Evolutionary conservation across 2,888 invertebrate genomes (phyloP).

Genomic region (Athalia cordata): DNA sequence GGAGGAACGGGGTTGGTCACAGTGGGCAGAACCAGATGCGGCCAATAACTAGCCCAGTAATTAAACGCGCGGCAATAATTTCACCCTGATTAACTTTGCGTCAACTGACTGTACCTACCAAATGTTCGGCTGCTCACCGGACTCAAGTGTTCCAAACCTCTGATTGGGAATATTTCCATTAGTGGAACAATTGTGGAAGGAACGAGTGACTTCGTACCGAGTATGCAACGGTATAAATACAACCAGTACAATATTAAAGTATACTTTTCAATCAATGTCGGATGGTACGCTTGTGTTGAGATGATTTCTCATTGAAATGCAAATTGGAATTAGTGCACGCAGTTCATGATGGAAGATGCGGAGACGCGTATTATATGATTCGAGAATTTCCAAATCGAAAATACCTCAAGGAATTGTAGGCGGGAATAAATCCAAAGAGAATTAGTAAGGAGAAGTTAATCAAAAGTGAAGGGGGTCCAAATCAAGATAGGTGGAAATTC

Average conservation of each 20-base stretch:
- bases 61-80: slow-evolving; percentile 34
- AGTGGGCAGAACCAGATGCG: slow-evolving; percentile 46
- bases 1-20: slow-evolving; percentile 50
- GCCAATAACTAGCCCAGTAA: slow-evolving; percentile 41
- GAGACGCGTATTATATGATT: neutral
- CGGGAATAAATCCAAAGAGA: slow-evolving; percentile 35
- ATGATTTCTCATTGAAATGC: slow-evolving; percentile 29
- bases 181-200: slow-evolving; percentile 11
- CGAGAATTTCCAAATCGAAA: neutral
- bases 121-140: no score
- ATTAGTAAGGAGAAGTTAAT: slow-evolving; percentile 46
- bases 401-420: slow-evolving; percentile 28
- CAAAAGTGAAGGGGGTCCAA: slow-evolving; percentile 31
- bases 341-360: slow-evolving; percentile 1
- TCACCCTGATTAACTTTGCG: slow-evolving; percentile 39
- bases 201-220: neutral
- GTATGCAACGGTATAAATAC: no score
- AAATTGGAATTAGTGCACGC: slow-evolving; percentile 16
- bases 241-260: no score
- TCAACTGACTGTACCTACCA: neutral
- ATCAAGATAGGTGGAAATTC: slow-evolving; percentile 30
- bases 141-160: neutral
- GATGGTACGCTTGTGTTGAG: no score
- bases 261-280: no score
- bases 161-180: slow-evolving; percentile 22